Evolutionary conservation across 2,797 vertebrate species (phyloP).

Genomic region (Pachyuromys duprasi): DNA sequence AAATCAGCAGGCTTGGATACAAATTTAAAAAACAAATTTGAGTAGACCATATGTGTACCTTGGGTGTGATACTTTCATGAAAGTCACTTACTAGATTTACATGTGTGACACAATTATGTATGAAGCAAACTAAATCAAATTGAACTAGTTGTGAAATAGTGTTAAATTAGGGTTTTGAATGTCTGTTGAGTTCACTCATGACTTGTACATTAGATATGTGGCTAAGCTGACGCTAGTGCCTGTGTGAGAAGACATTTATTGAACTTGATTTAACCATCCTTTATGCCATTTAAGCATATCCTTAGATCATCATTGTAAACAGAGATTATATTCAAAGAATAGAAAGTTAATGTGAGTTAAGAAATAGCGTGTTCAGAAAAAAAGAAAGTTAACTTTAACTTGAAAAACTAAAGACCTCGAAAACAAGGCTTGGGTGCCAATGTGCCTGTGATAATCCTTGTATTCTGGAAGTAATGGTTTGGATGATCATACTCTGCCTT

Average conservation of each 20-base stretch:
- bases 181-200: conserved; percentile 34
- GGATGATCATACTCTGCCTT: background rate
- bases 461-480: background rate
- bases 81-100: conserved; percentile 20
- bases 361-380: background rate
- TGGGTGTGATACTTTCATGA: conserved; percentile 40
- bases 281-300: conserved; percentile 20
- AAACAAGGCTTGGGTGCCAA: background rate
- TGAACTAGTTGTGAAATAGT: conserved; percentile 47
- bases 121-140: conserved; percentile 44
- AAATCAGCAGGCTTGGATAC: background rate
- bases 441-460: background rate
- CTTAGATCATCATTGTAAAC: conserved; percentile 27
- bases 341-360: conserved; percentile 12
- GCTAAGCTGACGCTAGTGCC: conserved; percentile 8
- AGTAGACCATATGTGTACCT: background rate
- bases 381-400: too few relatives aligned
- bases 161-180: conserved; percentile 57
- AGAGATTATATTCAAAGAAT: conserved; percentile 29
- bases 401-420: conserved; percentile 23
- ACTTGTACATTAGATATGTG: background rate
- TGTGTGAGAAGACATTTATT: conserved; percentile 42
- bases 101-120: conserved; percentile 47
- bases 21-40: conserved; percentile 37
- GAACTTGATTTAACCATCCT: conserved; percentile 52